Evolutionary conservation across 53 echinoderm and acorn worm species (phyloP), one percentile per base, ranked within the genome.

Genomic region (Apostichopus leukothele): DNA sequence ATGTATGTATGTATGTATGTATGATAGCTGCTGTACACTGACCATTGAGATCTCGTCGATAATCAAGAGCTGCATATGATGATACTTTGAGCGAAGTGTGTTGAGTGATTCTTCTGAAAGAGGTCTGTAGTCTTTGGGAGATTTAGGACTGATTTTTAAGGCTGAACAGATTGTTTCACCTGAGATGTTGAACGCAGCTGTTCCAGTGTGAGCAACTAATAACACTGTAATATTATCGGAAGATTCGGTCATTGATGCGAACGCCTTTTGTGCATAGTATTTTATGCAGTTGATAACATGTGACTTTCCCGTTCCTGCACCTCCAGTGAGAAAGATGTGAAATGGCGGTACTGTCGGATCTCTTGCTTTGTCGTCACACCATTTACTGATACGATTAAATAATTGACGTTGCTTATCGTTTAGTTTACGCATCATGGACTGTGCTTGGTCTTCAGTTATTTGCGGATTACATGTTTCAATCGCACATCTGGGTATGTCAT

Each of bases 41-140:
- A 94, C 95, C 91, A 91, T 94, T 75, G 95, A 95, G 57, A 95
- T 87, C 52, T 95, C 95, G 91, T 95, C 93, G 67, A 95, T 91
- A 88, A 95, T 93, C 4, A 94, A 19, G 19, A 95, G 86, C 19
- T 95, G 91, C 21, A 95, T 16, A 18, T 91, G 80, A 55, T 50
- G 22, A 11, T 89, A 83, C 67, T 88, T 86, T 27, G 76, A 74
- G 8, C 90, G 78, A 23, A 93, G 85, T 57, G 86, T 88, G 79
- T 73, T 95, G 5, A 95, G 26, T 59, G 90, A 83, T 20, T 95
- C 95, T 75, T 95, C 93, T 9, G 53, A 21, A 10, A 83, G 59
- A 16, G 79, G 92, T 83, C 12, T 87, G 84, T 51, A 92, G 60
- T 59, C 60, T 2, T 59, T 52, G 19, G 66, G 5, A 59, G 83